phyloP scores from a whole-genome alignment of 2,113 vertebrate species.

The Corydoras sp. region DNA sequence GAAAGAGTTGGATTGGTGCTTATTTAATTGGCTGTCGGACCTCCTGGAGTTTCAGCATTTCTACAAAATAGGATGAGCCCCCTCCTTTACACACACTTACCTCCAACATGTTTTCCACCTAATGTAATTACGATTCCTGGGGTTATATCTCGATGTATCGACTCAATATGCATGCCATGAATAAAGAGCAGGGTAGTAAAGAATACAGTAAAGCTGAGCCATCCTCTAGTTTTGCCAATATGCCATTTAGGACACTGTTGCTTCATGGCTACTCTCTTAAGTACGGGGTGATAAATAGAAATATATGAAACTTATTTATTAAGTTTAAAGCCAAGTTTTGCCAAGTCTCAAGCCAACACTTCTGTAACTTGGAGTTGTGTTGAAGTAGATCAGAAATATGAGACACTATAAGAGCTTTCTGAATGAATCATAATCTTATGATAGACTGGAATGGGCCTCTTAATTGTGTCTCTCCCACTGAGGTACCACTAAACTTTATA shows the following conservation, averaged over 20 bases:
- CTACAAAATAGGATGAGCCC: constrained; percentile 46
- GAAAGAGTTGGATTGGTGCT: constrained; percentile 51
- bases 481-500: no score
- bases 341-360: not conserved
- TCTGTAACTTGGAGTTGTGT: no score
- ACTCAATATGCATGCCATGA: constrained; percentile 38
- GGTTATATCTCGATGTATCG: constrained; percentile 39
- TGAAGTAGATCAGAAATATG: no score
- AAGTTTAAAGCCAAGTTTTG: not conserved
- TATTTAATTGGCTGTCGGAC: constrained; percentile 60
- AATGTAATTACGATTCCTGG: constrained; percentile 48
- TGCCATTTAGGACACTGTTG: constrained; percentile 14
- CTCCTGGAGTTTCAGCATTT: constrained; percentile 56
- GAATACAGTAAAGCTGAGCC: constrained; percentile 27
- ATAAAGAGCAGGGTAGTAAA: constrained; percentile 26
- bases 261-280: not conserved
- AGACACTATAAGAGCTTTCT: no score
- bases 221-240: constrained; percentile 11
- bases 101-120: constrained; percentile 45
- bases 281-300: no score
- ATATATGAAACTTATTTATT: not conserved
- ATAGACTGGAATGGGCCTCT: no score
- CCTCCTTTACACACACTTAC: constrained; percentile 35
- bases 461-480: no score
- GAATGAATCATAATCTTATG: no score